A percentile compares a stretch with the other conserved stretches of the same genome.
Conservation (phyloP, 2,888 invertebrate species). For the Trichogramma dendrolimi region DNA sequence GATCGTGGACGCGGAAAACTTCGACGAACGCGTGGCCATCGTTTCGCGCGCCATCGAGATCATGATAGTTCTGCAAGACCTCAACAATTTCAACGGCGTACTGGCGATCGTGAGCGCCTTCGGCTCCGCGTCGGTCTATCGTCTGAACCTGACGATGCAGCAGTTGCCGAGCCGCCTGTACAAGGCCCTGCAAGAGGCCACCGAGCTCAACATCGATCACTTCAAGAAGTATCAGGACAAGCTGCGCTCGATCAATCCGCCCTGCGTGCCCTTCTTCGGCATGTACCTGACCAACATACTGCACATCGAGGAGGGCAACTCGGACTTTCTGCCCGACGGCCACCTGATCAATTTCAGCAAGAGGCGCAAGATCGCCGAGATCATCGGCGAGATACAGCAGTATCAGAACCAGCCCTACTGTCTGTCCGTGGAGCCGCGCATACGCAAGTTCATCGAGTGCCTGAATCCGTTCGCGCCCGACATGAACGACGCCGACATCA, state of each 20-base stretch:
- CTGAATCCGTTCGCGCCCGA: conserved; percentile 82
- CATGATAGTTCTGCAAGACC: conserved; percentile 88
- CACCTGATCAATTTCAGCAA: conserved; percentile 94
- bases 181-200: conserved; percentile 81
- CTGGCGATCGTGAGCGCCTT: conserved; percentile 89
- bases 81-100: conserved; percentile 98
- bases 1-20: conserved; percentile 91
- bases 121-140: conserved; percentile 85
- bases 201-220: conserved; percentile 84
- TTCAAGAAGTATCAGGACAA: conserved; percentile 90
- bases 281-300: conserved; percentile 96
- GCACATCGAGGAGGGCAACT: conserved; percentile 94
- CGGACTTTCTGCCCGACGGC: conserved; percentile 80
- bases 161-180: conserved; percentile 69
- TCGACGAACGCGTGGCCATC: conserved; percentile 91
- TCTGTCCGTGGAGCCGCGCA: conserved; percentile 77
- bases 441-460: conserved; percentile 83
- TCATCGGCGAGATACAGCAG: conserved; percentile 96
- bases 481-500: conserved; percentile 81
- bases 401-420: conserved; percentile 99
- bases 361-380: conserved; percentile 93
- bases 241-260: conserved; percentile 93
- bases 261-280: conserved; percentile 94
- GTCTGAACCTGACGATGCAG: conserved; percentile 54
- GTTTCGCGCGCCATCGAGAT: conserved; percentile 88